Percentiles rank a stretch among this genome's conserved stretches.
These are phyloP conservation scores for Ypsolopha scabrella DNA, from an alignment of 2,888 invertebrate genomes.

Conservation along the genomic window DNA sequence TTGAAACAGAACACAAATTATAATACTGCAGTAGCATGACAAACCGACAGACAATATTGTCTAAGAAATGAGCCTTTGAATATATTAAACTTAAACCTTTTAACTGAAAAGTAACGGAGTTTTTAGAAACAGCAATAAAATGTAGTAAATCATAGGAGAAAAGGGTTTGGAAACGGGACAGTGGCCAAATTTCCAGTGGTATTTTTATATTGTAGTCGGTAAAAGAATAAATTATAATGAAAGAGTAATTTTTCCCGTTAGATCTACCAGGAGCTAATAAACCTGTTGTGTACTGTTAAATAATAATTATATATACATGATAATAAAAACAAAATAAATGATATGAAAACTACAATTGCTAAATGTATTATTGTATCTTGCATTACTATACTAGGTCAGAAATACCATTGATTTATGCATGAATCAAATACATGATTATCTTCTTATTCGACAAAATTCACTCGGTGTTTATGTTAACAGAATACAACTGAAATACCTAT, in stretches of 20 bases:
- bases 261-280: neutral
- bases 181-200: conserved; percentile 30
- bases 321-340: neutral
- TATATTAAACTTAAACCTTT: conserved; percentile 22
- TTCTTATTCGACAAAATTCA: no score
- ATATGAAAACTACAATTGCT: neutral
- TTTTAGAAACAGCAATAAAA: conserved; percentile 12
- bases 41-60: conserved; percentile 17
- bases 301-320: neutral
- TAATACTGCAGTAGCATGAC: neutral
- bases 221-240: neutral
- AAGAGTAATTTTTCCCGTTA: neutral
- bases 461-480: no score
- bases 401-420: no score
- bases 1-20: neutral
- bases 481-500: no score
- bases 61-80: conserved; percentile 17
- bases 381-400: no score
- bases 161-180: conserved; percentile 33
- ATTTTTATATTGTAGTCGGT: neutral
- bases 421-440: no score
- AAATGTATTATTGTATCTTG: neutral
- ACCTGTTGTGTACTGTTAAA: neutral
- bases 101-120: conserved; percentile 19
- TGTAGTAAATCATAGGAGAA: conserved; percentile 22